Evolutionary conservation across 2,113 vertebrate genomes (phyloP), one percentile per base, ranked within the genome.

Genomic region (Xiphias gladius): DNA sequence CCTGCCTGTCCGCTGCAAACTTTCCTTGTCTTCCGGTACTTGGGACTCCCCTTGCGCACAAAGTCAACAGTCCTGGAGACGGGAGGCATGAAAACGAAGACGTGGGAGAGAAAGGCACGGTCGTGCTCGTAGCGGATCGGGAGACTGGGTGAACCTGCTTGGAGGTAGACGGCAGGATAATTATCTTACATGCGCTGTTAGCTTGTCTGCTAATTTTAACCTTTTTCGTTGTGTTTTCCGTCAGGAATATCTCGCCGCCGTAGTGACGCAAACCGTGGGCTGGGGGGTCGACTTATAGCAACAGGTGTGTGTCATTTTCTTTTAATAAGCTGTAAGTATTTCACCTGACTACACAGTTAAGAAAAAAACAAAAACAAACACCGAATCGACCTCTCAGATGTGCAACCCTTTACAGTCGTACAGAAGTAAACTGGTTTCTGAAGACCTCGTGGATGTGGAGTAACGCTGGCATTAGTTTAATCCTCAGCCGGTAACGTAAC

Each of bases 11-110:
- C 22, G 46, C 85, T 30, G 76, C 83, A 58, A 89, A 91, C 85
- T 89, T 91, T 87, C 73, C 75, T 65, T 26, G 58, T 90, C 92
- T 95, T 94, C 94, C 91, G 89, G 90, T 72, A 73, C 66, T 78
- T 35, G 54, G 69, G 69, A 39, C 58, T 54, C 59, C 19, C 26
- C 30, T 0, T 1, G 26, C 22, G n/a, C 62, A n/a, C 46, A 20
- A 19, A 83, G 76, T 82, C 74, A 65, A 69, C 83, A 73, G n/a
- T 32, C 28, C 22, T 4, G 24, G 64, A 67, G 66, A 55, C 61
- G n/a, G 52, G 59, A 80, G 37, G 24, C 46, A 24, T 28, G 72
- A 54, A 43, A 37, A 9, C 11, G 9, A 7, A 5, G 17, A 14
- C 0, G 37, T 22, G 63, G 24, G 35, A 14, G 57, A 39, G 35